phyloP scores from a whole-genome alignment of 2,888 invertebrate genomes.

The Coelogynopora nodosa region DNA sequence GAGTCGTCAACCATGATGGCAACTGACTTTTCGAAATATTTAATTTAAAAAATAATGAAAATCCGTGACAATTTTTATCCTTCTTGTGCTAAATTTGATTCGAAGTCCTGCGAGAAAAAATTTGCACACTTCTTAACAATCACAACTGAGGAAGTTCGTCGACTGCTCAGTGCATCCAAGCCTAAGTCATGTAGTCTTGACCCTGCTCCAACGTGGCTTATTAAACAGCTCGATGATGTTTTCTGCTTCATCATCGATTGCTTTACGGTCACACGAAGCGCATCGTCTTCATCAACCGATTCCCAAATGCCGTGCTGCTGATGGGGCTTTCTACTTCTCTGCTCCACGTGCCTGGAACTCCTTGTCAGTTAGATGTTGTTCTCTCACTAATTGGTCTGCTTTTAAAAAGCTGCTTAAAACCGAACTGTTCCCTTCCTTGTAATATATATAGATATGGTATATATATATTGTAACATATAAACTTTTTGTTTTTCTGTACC shows the following conservation, averaged over 20 bases:
- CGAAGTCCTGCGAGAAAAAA: background rate
- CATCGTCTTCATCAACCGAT: too few species aligned
- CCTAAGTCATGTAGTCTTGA: background rate
- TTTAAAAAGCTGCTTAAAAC: slow-evolving; percentile 10
- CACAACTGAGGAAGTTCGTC: background rate
- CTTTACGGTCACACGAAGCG: too few species aligned
- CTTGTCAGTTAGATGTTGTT: background rate
- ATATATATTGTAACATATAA: too few species aligned
- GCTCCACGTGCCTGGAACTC: background rate
- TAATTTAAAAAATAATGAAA: background rate
- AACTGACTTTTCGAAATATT: background rate
- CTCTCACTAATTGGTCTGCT: background rate
- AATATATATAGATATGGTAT: too few species aligned
- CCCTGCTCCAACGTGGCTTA: background rate
- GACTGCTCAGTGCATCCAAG: background rate
- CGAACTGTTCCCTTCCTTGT: slow-evolving; percentile 9
- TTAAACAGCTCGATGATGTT: background rate
- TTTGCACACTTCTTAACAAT: background rate
- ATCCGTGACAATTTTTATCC: background rate
- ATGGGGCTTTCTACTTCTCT: too few species aligned
- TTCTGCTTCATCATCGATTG: too few species aligned
- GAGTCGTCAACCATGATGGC: background rate
- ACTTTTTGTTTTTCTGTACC: too few species aligned
- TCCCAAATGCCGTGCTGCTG: too few species aligned
- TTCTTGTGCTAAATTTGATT: background rate